Evolutionary conservation across 2,888 invertebrate species (phyloP).

Genomic region (Agrilus biguttatus): DNA sequence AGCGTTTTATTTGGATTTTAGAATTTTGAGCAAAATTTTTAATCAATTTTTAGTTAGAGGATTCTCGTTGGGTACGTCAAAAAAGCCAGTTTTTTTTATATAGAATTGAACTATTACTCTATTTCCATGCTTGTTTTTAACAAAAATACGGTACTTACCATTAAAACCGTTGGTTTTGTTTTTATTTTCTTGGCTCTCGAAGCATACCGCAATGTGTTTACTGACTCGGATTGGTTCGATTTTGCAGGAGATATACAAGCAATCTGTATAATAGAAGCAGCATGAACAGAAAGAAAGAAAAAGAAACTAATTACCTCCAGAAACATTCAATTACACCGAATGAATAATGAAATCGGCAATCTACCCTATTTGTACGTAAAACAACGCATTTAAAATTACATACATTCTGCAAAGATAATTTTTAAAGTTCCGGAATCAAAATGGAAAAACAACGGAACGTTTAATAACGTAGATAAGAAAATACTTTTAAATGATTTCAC

Average conservation of each 20-base stretch:
- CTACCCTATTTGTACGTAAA: no score
- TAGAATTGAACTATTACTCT: not conserved
- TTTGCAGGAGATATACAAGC: slow-evolving; percentile 87
- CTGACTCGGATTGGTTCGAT: slow-evolving; percentile 72
- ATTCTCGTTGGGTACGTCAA: not conserved
- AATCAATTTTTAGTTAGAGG: not conserved
- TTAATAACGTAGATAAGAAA: no score
- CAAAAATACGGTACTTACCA: slow-evolving; percentile 43
- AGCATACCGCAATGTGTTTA: slow-evolving; percentile 86
- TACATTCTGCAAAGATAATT: no score
- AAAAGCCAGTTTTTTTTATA: not conserved
- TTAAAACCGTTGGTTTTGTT: slow-evolving; percentile 84
- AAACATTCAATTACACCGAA: not conserved
- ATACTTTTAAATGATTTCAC: no score
- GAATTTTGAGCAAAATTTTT: no score
- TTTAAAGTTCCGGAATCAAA: no score
- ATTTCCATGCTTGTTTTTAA: no score
- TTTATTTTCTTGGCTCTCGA: slow-evolving; percentile 84
- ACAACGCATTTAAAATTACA: no score
- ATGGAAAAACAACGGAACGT: no score
- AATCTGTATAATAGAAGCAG: slow-evolving; percentile 44
- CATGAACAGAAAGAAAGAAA: not conserved
- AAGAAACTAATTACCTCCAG: slow-evolving; percentile 1
- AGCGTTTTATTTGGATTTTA: no score
- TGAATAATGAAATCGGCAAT: not conserved